Conservation (phyloP, 2,797 vertebrate species). For the Sus cebifrons region DNA sequence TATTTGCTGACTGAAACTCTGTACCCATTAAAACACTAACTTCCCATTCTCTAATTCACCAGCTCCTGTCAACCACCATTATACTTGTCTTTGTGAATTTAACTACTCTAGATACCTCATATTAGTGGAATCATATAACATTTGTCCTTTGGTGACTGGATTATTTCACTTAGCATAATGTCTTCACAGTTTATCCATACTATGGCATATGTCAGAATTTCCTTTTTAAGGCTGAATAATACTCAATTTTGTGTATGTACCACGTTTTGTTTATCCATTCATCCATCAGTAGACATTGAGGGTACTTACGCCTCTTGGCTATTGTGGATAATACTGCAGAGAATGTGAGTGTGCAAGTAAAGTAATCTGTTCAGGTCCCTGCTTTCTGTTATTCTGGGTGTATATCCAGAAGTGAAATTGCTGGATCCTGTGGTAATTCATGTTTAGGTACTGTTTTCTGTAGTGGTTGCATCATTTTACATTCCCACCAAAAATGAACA, state of each 20-base stretch:
- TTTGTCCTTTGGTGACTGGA: background rate
- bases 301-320: background rate
- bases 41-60: background rate
- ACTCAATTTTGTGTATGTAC: background rate
- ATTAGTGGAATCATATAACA: background rate
- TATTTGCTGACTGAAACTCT: background rate
- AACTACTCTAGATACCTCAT: background rate
- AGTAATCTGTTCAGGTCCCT: background rate
- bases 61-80: background rate
- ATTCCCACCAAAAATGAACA: background rate
- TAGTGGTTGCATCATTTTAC: background rate
- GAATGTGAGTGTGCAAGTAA: background rate
- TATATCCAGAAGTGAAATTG: background rate
- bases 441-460: background rate
- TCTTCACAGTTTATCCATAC: background rate
- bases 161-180: constrained; percentile 10
- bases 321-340: background rate
- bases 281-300: background rate
- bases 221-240: background rate
- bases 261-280: background rate
- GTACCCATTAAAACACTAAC: background rate
- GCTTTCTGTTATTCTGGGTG: background rate
- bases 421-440: background rate
- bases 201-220: background rate
- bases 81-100: background rate